A percentile compares a stretch with the other conserved stretches of the same genome.
These are phyloP conservation scores for Heliconius charithonia DNA, from an alignment of 2,888 invertebrate species.

Conservation along the genomic window DNA sequence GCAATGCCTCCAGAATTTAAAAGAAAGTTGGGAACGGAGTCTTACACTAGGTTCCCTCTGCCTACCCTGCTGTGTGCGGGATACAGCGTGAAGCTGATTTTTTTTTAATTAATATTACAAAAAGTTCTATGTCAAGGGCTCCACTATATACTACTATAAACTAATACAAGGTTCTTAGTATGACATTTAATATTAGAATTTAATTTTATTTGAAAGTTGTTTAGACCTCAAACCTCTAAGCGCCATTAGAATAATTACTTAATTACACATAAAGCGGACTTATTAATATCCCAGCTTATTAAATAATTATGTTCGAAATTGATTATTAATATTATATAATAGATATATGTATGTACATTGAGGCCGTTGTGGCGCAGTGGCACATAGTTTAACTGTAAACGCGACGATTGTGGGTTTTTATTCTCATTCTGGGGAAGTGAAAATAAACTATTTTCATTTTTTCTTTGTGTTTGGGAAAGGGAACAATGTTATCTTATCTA, in stretches of 20 bases:
- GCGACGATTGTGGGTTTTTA: too few relatives aligned
- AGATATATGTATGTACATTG: neutral
- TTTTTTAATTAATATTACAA: neutral
- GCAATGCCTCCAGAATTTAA: too few relatives aligned
- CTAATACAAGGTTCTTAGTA: neutral
- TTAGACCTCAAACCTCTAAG: neutral
- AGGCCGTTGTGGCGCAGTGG: too few relatives aligned
- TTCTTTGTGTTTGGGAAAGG: too few relatives aligned
- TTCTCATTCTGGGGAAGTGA: too few relatives aligned
- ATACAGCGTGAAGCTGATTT: too few relatives aligned
- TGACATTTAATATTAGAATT: conserved; percentile 7
- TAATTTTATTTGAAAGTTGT: conserved; percentile 10
- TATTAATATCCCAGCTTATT: neutral
- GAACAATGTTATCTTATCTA: too few relatives aligned
- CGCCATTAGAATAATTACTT: conserved; percentile 15
- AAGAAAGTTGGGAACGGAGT: too few relatives aligned
- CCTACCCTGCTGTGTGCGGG: too few relatives aligned
- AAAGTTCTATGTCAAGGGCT: conserved; percentile 15
- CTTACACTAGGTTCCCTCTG: too few relatives aligned
- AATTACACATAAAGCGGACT: neutral
- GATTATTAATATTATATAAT: neutral
- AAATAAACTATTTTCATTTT: too few relatives aligned
- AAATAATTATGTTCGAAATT: neutral
- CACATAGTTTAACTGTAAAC: too few relatives aligned
- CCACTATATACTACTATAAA: neutral